Evolutionary conservation across 2,888 invertebrate genomes (phyloP).

Genomic region (Cylindroiulus punctatus): DNA sequence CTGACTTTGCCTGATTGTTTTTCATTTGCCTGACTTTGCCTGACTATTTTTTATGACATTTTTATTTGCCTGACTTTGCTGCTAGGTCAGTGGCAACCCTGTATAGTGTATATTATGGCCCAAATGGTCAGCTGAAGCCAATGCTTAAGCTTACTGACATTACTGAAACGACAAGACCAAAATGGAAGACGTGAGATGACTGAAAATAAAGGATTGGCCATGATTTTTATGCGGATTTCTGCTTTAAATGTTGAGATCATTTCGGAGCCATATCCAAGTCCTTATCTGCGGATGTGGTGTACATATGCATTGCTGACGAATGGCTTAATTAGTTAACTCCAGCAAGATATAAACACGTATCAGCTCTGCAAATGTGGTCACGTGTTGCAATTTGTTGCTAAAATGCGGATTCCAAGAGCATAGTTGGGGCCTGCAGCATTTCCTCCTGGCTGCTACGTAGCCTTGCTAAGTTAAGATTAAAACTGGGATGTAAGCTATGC

Average conservation of each 20-base stretch:
- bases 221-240: neutral
- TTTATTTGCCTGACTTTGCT: too few relatives aligned
- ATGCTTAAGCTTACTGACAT: neutral
- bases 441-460: neutral
- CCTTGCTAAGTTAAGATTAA: neutral
- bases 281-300: neutral
- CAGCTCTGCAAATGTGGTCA: neutral
- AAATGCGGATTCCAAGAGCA: neutral
- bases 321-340: conserved; percentile 9
- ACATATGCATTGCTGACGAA: conserved; percentile 18
- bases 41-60: too few relatives aligned
- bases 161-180: neutral
- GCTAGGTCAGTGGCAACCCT: too few relatives aligned
- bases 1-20: too few relatives aligned
- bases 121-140: neutral
- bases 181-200: neutral
- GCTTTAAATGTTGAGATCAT: neutral
- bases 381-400: neutral
- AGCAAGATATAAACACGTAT: conserved; percentile 1
- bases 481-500: neutral
- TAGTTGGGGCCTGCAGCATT: neutral
- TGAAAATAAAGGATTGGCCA: neutral
- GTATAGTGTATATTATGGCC: neutral
- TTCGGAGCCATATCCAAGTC: neutral
- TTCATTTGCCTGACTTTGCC: too few relatives aligned